A percentile compares a stretch with the other conserved stretches of the same genome.
phyloP scores from a whole-genome alignment of 2,888 invertebrate species.

The Onchidella celtica region DNA sequence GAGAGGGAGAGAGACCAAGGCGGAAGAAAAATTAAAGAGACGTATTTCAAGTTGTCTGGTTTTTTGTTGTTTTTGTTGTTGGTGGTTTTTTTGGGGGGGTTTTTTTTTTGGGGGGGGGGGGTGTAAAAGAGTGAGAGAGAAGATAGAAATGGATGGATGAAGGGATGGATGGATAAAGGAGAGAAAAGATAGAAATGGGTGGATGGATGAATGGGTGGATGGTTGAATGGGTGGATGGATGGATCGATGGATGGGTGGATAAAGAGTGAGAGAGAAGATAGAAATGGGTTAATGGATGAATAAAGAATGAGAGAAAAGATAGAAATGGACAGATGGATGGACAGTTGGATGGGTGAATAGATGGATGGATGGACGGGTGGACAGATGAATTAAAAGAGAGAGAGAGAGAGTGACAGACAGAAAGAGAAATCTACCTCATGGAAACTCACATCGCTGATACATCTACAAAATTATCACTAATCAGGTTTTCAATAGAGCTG shows the following conservation, averaged over 20 bases:
- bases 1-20: too few species aligned
- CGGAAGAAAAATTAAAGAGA: too few species aligned
- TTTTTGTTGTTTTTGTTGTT: too few species aligned
- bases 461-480: too few species aligned
- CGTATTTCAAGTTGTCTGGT: too few species aligned
- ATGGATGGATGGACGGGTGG: slow-evolving; percentile 10
- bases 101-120: too few species aligned
- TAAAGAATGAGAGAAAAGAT: neutral
- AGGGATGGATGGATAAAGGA: neutral
- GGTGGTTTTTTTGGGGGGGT: too few species aligned
- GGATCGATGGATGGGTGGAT: neutral
- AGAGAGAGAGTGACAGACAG: neutral
- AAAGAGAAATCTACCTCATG: too few species aligned
- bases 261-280: neutral
- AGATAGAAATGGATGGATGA: neutral
- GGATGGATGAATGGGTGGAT: neutral
- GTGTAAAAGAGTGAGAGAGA: too few species aligned
- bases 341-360: neutral
- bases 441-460: too few species aligned
- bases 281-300: neutral
- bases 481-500: too few species aligned
- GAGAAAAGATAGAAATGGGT: neutral
- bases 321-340: neutral
- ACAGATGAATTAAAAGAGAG: neutral
- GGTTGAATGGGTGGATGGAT: neutral